phyloP scores from a whole-genome alignment of 2,797 vertebrate species.

The Acropternis orthonyx region DNA sequence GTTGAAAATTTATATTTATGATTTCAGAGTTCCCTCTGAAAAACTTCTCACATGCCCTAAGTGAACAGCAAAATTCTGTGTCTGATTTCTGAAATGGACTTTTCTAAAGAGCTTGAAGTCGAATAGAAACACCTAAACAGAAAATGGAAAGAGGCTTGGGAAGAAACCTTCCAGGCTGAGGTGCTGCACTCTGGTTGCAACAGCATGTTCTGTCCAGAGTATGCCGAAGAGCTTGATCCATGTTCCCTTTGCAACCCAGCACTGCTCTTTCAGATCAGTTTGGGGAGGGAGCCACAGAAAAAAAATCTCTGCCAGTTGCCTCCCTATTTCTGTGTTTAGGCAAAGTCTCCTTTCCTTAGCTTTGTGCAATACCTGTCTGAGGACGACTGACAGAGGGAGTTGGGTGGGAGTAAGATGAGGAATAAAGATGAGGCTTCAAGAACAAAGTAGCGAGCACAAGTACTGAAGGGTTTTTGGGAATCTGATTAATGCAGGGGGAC shows the following conservation, averaged over 20 bases:
- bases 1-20: neutral
- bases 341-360: too few relatives aligned
- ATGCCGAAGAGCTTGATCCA: fast-evolving
- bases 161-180: neutral
- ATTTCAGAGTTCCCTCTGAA: neutral
- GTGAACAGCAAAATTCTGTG: neutral
- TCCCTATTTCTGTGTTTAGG: neutral
- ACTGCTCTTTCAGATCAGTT: neutral
- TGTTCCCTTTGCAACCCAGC: neutral
- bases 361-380: neutral
- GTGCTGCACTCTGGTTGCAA: neutral
- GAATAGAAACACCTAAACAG: neutral
- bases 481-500: neutral
- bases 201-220: fast-evolving
- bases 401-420: neutral
- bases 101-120: neutral
- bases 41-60: fast-evolving
- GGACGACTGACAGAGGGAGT: neutral
- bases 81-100: neutral
- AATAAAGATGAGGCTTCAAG: neutral
- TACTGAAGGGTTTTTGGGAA: fast-evolving
- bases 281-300: neutral
- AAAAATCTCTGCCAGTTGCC: neutral
- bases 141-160: neutral
- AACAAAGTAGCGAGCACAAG: fast-evolving